These are phyloP conservation scores for Solenopsis invicta DNA, from an alignment of 1,140 invertebrate species.

Conservation along the genomic window DNA sequence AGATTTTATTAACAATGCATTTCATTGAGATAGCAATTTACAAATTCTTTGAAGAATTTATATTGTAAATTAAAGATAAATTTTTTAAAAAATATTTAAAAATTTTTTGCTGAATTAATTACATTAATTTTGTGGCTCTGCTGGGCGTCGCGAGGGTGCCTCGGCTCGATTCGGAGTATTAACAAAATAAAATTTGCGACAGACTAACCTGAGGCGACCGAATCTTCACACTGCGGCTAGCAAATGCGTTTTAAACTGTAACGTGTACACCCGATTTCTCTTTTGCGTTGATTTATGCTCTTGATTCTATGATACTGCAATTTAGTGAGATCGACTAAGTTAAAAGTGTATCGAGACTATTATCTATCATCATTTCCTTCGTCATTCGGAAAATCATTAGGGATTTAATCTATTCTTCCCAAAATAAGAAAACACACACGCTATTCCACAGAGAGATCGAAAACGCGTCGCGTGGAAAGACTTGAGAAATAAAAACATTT, in stretches of 20 bases:
- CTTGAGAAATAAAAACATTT: background rate
- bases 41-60: background rate
- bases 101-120: background rate
- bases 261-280: slow-evolving; percentile 3
- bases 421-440: background rate
- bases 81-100: background rate
- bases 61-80: background rate
- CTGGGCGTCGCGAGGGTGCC: slow-evolving; percentile 10
- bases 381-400: background rate
- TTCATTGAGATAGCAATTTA: background rate
- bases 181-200: slow-evolving; percentile 83
- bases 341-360: slow-evolving; percentile 37
- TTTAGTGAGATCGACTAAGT: slow-evolving; percentile 15
- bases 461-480: background rate
- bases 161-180: slow-evolving; percentile 77
- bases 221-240: slow-evolving; percentile 83
- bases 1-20: background rate
- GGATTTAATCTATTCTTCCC: background rate
- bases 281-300: slow-evolving; percentile 31
- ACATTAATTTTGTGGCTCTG: background rate
- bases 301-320: slow-evolving; percentile 17
- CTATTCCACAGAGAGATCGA: slow-evolving; percentile 21
- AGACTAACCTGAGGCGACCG: slow-evolving; percentile 86
- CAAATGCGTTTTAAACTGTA: slow-evolving; percentile 27
- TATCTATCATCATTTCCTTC: background rate